These are phyloP conservation scores for Agrotis ipsilon DNA, from an alignment of 2,888 invertebrate genomes.

Conservation along the genomic window DNA sequence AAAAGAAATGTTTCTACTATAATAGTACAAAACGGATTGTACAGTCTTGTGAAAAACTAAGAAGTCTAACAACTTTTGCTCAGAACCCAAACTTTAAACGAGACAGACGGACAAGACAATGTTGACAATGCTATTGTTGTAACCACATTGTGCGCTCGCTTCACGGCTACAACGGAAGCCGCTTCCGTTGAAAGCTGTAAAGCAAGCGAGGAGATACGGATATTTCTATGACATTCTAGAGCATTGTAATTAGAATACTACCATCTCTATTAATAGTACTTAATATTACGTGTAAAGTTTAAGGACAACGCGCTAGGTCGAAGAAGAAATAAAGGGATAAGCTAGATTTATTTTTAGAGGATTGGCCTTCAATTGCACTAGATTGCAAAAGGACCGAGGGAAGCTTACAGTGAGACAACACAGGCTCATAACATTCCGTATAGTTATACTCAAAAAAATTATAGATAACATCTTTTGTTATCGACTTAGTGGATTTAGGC, in stretches of 20 bases:
- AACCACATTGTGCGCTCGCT: slow-evolving; percentile 36
- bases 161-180: slow-evolving; percentile 44
- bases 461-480: not conserved
- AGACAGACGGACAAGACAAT: slow-evolving; percentile 25
- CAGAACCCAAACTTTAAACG: slow-evolving; percentile 18
- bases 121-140: slow-evolving; percentile 44
- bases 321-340: too few relatives aligned
- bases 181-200: slow-evolving; percentile 21
- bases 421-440: too few relatives aligned
- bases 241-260: slow-evolving; percentile 14
- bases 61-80: slow-evolving; percentile 6
- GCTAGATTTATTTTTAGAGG: too few relatives aligned
- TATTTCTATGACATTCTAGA: slow-evolving; percentile 16
- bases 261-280: not conserved
- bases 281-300: not conserved
- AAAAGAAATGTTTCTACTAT: not conserved
- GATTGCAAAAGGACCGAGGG: too few relatives aligned
- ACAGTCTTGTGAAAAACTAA: not conserved
- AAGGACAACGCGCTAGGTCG: too few relatives aligned
- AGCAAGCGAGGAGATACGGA: slow-evolving; percentile 32
- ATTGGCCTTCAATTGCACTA: too few relatives aligned
- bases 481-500: not conserved
- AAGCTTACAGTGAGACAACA: too few relatives aligned
- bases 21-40: not conserved
- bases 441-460: not conserved